Conservation (phyloP, 2,888 invertebrate genomes). For the Octonoba sinensis region DNA sequence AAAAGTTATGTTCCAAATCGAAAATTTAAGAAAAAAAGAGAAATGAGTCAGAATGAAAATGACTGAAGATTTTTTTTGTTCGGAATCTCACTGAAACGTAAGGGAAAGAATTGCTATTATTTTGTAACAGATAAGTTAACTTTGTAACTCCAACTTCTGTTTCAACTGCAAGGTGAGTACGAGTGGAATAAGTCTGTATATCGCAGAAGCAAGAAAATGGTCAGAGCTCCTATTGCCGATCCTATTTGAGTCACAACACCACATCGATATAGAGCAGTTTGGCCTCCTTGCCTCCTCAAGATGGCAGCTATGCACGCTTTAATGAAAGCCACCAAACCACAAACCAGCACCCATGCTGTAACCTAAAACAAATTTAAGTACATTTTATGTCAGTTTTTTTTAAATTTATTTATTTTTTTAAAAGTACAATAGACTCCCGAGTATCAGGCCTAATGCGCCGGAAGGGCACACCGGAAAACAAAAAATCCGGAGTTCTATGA, state of each 20-base stretch:
- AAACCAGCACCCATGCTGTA: conserved; percentile 78
- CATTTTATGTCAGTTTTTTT: too few species aligned
- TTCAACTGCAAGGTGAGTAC: conserved; percentile 59
- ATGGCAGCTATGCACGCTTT: conserved; percentile 84
- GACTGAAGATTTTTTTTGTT: too few species aligned
- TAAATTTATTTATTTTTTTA: too few species aligned
- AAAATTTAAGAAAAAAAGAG: too few species aligned
- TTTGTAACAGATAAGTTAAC: background rate
- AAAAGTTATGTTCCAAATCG: too few species aligned
- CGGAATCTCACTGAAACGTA: too few species aligned
- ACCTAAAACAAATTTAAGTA: conserved; percentile 74
- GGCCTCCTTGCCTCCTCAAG: conserved; percentile 78
- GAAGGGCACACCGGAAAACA: conserved; percentile 4
- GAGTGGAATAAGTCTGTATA: conserved; percentile 68
- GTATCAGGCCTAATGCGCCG: conserved; percentile 74
- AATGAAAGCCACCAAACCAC: conserved; percentile 81
- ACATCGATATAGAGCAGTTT: conserved; percentile 82
- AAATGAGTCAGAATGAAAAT: too few species aligned
- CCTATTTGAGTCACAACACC: conserved; percentile 84
- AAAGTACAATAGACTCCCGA: conserved; percentile 80
- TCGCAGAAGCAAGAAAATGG: conserved; percentile 80
- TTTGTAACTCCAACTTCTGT: background rate
- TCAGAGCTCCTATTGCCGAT: conserved; percentile 81
- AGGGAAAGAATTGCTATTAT: too few species aligned
- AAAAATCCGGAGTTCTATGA: conserved; percentile 1